Base-by-base conservation (phyloP, 2,113 vertebrate species). In the Centropus unirufus region DNA sequence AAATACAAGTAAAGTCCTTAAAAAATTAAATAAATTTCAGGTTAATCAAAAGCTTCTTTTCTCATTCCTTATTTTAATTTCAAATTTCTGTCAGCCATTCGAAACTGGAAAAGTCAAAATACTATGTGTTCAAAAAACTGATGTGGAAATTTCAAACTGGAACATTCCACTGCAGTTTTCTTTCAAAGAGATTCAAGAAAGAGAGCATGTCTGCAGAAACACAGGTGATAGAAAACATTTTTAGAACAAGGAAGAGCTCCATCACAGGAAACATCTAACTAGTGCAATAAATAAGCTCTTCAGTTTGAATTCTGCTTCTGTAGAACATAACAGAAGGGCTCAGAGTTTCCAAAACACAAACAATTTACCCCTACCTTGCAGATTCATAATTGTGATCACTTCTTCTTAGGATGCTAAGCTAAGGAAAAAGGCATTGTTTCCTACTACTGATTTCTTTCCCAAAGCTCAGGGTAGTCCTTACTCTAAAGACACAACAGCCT, bases 201-300 rank as follows among this genome's bases (percentile, higher is more conserved):
- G 42, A 94, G 44, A 93, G 30, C 26, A 29, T 24, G 55, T 95
- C 91, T 92, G 91, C 93, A 92, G 63, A 95, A 91, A 70, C 70
- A 79, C 96, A 94, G 87, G 85, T 90, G 92, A 95, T 44, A 58
- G 82, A 87, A 91, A 95, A 88, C 87, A 94, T 92, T 95, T 95
- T 94, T 85, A 95, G 93, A 89, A 73, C 75, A 87, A 83, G 75
- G 64, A 94, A 83, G 70, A 90, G 47, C 61, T 96, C 68, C 44
- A 72, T 84, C 77, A 42, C 73, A 77, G 82, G 83, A 90, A 92
- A 70, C 36, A 70, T 88, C 26, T 70, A 83, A 79, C 40, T 62
- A 68, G 15, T 34, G 49, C 44, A 64, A 51, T 29, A 82, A 77
- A 69, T 91, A 69, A 68, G 7, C 68, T 90, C 44, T 82, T 92